Evolutionary conservation across 2,888 invertebrate genomes (phyloP).

Genomic region (Scaptomyza flava): DNA sequence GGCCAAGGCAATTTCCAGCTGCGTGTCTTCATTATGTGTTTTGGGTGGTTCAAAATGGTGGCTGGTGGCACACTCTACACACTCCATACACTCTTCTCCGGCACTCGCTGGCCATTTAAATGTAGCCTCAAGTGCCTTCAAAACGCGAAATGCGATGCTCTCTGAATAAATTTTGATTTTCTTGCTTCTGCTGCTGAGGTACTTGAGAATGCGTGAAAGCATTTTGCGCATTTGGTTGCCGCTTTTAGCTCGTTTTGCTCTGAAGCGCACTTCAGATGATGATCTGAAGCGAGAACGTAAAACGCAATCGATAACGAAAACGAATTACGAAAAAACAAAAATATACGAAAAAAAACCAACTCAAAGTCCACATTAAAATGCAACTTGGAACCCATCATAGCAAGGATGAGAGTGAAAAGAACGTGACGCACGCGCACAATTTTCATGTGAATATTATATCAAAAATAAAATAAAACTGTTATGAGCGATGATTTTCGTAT

Average conservation of each 20-base stretch:
- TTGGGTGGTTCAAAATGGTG: slow-evolving; percentile 17
- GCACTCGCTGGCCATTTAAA: slow-evolving; percentile 29
- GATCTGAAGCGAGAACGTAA: slow-evolving; percentile 6
- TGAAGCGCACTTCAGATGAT: slow-evolving; percentile 42
- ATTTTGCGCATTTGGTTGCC: slow-evolving; percentile 74
- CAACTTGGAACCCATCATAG: not conserved
- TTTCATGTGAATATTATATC: slow-evolving; percentile 28
- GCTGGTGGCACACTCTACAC: slow-evolving; percentile 11
- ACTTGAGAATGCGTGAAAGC: slow-evolving; percentile 54
- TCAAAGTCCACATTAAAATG: not conserved
- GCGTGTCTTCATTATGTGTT: slow-evolving; percentile 2
- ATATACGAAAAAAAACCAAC: not conserved
- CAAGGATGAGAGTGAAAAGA: slow-evolving; percentile 12
- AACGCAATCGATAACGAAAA: slow-evolving; percentile 3
- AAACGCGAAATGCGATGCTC: slow-evolving; percentile 29
- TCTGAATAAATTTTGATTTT: slow-evolving; percentile 8
- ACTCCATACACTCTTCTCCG: not conserved
- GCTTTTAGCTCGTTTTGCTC: slow-evolving; percentile 49
- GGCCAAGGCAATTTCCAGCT: slow-evolving; percentile 13
- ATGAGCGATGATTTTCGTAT: slow-evolving; percentile 56
- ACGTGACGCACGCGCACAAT: slow-evolving; percentile 60
- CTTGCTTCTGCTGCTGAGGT: not conserved
- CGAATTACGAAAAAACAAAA: not conserved
- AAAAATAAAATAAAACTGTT: slow-evolving; percentile 30
- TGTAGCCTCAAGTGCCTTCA: slow-evolving; percentile 35